Conservation (phyloP, 2,888 invertebrate species). For the Ectemnius continuus region DNA sequence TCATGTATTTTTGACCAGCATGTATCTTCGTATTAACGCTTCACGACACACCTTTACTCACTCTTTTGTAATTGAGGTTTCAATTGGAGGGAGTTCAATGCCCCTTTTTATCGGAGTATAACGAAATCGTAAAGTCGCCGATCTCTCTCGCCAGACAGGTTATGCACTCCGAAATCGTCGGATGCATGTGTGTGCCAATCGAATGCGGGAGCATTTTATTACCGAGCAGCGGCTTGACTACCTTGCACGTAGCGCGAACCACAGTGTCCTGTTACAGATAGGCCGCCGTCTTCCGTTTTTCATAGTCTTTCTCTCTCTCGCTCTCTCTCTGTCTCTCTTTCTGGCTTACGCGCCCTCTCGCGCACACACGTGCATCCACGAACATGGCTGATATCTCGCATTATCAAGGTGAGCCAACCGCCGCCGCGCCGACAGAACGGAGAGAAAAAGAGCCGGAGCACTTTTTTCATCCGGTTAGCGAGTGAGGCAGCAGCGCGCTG, state of each 20-base stretch:
- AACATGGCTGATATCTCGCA: conserved; percentile 64
- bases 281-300: conserved; percentile 34
- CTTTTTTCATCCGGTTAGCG: conserved; percentile 53
- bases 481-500: conserved; percentile 5
- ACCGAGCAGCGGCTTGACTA: neutral
- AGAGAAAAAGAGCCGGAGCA: conserved; percentile 33
- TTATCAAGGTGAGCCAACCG: conserved; percentile 66
- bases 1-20: too few species aligned
- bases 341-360: neutral
- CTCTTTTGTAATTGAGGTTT: too few species aligned
- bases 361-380: conserved; percentile 41
- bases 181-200: neutral
- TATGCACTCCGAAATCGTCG: too few species aligned
- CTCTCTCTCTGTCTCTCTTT: too few species aligned
- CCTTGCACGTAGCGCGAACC: conserved; percentile 32
- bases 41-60: too few species aligned
- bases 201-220: conserved; percentile 41
- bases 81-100: too few species aligned
- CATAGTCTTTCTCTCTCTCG: conserved; percentile 11
- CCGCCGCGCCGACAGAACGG: conserved; percentile 39
- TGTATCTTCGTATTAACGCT: too few species aligned
- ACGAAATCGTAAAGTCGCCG: too few species aligned
- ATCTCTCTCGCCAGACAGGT: too few species aligned
- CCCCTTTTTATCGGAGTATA: too few species aligned
- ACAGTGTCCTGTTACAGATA: conserved; percentile 59